Evolutionary conservation across 30 jellyfish, hydroid and myxozoan species (phyloP), one percentile per base, ranked within the genome.

Genomic region (Mastigias papua): DNA sequence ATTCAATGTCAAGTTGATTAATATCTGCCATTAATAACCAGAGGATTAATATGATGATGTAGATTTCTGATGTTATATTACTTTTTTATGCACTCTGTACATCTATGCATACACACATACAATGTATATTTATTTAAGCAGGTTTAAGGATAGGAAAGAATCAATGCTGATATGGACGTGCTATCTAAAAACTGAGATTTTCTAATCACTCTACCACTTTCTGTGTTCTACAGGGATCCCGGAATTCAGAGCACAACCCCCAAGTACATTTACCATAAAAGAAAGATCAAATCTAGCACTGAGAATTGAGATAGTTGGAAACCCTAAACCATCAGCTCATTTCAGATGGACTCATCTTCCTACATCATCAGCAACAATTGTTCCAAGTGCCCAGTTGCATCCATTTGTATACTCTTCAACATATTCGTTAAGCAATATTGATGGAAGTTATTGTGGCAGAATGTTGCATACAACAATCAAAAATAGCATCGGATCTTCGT

Each of bases 391-490:
- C 0, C 26, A 74, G 25, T 20, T 23, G 6, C 6, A 25, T 34
- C 86, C 73, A 25, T 20, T 22, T n/a, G 27, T 48, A 7, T 75
- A 0, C 58, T 19, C 42, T 19, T 26, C 86, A 75, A 49, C 0
- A 23, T 48, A 35, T 48, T 3, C 60, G 51, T 32, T 4, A 26
- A 28, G 27, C 20, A 75, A 75, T n/a, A 75, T 75, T 26, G 54
- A 26, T 0, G 73, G 73, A 42, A 48, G 73, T 50, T n/a, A 46
- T 46, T 75, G 86, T 75, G 73, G 86, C 49, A 75, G 86, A 33
- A 22, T 42, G 3, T 2, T 74, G 61, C 23, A 30, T 0, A 21
- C 73, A 0, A 16, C 61, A 42, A 28, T 50, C 11, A n/a, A 30
- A 57, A 74, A 74, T 73, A 21, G 48, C 16, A 6, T 73, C 37